Evolutionary conservation across 2,113 vertebrate species (phyloP).

Genomic region (Gopherus flavomarginatus): DNA sequence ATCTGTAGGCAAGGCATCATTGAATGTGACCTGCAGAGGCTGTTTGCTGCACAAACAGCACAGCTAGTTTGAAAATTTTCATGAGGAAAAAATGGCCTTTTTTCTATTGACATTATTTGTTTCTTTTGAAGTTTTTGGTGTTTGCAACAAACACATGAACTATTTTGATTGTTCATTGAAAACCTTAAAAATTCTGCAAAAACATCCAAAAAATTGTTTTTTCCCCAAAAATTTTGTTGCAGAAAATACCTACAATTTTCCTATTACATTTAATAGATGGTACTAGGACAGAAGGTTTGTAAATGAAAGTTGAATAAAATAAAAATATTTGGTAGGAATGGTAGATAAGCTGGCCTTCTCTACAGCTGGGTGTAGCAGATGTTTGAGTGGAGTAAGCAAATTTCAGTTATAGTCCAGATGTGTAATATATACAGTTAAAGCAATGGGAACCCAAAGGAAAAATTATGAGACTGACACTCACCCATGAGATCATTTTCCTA

Average conservation of each 20-base stretch:
- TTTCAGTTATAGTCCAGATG: slow-evolving; percentile 69
- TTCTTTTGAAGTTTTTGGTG: no score
- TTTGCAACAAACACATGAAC: no score
- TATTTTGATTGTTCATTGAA: no score
- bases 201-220: no score
- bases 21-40: not conserved
- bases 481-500: slow-evolving; percentile 68
- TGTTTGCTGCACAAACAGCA: not conserved
- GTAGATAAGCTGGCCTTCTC: not conserved
- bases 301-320: not conserved
- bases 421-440: slow-evolving; percentile 59
- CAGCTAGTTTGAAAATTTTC: not conserved
- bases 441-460: slow-evolving; percentile 68
- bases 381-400: slow-evolving; percentile 60
- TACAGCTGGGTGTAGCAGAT: slow-evolving; percentile 49
- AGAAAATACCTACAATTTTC: not conserved
- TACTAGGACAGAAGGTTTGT: rapidly evolving
- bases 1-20: not conserved
- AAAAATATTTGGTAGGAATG: not conserved
- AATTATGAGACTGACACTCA: slow-evolving; percentile 64
- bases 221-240: not conserved
- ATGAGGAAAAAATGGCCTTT: not conserved
- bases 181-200: no score
- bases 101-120: not conserved
- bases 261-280: not conserved